A percentile compares a stretch with the other conserved stretches of the same genome.
These are phyloP conservation scores for Anas capensis DNA, from an alignment of 2,797 vertebrate genomes.

Conservation along the genomic window DNA sequence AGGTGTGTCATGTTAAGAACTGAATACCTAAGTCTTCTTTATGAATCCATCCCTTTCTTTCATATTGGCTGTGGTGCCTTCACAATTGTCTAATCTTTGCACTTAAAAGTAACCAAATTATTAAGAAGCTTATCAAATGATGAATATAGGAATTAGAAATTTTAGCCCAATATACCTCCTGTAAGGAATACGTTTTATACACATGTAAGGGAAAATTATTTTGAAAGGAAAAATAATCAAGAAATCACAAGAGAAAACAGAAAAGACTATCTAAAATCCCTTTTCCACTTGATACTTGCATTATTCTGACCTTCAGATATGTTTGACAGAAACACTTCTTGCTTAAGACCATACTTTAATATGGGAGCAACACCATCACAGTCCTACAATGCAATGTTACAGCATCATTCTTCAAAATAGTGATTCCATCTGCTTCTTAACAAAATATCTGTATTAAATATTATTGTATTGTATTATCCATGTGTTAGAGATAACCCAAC, in stretches of 20 bases:
- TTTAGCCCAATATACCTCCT: neutral
- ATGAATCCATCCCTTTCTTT: neutral
- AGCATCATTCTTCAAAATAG: neutral
- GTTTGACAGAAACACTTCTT: neutral
- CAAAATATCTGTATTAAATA: neutral
- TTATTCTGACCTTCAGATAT: neutral
- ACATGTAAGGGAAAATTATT: neutral
- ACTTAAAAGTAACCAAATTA: neutral
- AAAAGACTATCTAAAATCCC: neutral
- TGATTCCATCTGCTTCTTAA: neutral
- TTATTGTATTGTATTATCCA: neutral
- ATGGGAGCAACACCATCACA: neutral
- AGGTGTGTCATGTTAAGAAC: neutral
- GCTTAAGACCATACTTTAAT: neutral
- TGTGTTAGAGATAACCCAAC: conserved; percentile 75
- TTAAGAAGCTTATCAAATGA: neutral
- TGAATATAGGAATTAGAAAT: neutral
- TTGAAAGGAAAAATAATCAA: neutral
- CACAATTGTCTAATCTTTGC: neutral
- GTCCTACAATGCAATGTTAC: neutral
- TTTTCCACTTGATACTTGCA: neutral
- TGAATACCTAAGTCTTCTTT: neutral
- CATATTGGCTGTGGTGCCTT: neutral
- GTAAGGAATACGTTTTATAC: neutral
- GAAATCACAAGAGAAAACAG: neutral